Evolutionary conservation across 64 coral and sea anemone genomes (phyloP), one percentile per base, ranked within the genome.

Genomic region (Montipora capricornis): DNA sequence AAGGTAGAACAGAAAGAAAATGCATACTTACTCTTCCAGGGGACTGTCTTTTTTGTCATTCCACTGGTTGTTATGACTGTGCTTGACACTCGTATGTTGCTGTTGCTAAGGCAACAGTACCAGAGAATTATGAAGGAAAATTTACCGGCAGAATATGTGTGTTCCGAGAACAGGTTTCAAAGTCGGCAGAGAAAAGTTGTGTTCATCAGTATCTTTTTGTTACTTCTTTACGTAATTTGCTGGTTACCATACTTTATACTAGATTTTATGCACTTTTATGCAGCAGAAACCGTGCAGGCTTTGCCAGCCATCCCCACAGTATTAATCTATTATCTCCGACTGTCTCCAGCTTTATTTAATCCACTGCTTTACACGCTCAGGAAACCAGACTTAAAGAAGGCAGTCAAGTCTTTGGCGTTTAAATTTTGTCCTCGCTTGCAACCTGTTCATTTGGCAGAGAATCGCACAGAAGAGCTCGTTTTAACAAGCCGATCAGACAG

Each of bases 171-270:
- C 13, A 85, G 49, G 26, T 46, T 87, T 19, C 81, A 81, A 17
- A 61, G 58, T 10, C 67, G 84, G 4, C 73, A 87, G 55, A 83
- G 91, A 10, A 64, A 71, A 4, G 91, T 83, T 49, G 83, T 93
- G 0, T 37, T 87, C 9, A 93, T 77, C 47, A 87, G 91, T 59
- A 76, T 93, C 1, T 73, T 87, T 19, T 76, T 93, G 14, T 46
- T 93, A 1, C 8, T 69, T 8, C 75, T 87, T 37, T 87, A 93
- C 60, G 81, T 80, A 16, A 74, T 73, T 11, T 74, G 87, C 50
- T 93, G 91, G 91, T 22, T 93, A 19, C 91, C 91, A 0, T 93
- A 93, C 62, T 93, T 93, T 47, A 87, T 84, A 6, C 77, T 78
- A 5, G 91, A 93, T 14, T 45, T 93, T 44, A n/a, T 64, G 60